phyloP scores from a whole-genome alignment of 2,797 vertebrate genomes.

The Enteromius mattozi region DNA sequence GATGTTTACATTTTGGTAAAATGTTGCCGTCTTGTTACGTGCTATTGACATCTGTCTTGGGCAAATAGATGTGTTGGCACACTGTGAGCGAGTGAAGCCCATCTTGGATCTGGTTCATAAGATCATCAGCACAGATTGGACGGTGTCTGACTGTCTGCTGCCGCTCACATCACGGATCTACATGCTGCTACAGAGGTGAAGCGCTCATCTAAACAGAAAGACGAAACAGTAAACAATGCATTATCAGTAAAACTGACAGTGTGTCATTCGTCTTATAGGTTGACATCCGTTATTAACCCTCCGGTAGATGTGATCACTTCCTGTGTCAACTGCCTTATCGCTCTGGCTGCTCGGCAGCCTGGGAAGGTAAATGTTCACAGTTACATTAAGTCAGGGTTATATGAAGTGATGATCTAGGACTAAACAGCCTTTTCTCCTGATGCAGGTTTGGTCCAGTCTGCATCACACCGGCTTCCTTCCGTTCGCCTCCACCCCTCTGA shows the following conservation, averaged over 20 bases:
- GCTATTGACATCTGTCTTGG: background rate
- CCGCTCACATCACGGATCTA: constrained; percentile 98
- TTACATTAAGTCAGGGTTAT: background rate
- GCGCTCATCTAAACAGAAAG: background rate
- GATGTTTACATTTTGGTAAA: background rate
- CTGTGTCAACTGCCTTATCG: constrained; percentile 94
- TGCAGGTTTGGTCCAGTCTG: constrained; percentile 95
- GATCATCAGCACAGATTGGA: constrained; percentile 94
- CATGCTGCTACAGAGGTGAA: constrained; percentile 94
- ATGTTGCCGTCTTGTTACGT: background rate
- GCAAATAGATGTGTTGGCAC: constrained; percentile 87
- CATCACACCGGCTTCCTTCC: constrained; percentile 96
- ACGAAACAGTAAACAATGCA: background rate
- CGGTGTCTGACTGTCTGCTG: constrained; percentile 92
- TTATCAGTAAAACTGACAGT: background rate
- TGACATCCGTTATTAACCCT: constrained; percentile 92
- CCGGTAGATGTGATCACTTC: constrained; percentile 95
- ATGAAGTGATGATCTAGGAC: background rate
- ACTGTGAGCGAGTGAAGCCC: constrained; percentile 93
- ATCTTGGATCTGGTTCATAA: constrained; percentile 96
- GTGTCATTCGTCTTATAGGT: constrained; percentile 70
- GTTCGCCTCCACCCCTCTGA: constrained; percentile 88
- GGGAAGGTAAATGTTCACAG: constrained; percentile 82
- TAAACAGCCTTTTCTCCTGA: constrained; percentile 9
- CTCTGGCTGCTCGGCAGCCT: constrained; percentile 91